A percentile compares a stretch with the other conserved stretches of the same genome.
phyloP scores from a whole-genome alignment of 23 tunicate species.

The Styela clava region DNA sequence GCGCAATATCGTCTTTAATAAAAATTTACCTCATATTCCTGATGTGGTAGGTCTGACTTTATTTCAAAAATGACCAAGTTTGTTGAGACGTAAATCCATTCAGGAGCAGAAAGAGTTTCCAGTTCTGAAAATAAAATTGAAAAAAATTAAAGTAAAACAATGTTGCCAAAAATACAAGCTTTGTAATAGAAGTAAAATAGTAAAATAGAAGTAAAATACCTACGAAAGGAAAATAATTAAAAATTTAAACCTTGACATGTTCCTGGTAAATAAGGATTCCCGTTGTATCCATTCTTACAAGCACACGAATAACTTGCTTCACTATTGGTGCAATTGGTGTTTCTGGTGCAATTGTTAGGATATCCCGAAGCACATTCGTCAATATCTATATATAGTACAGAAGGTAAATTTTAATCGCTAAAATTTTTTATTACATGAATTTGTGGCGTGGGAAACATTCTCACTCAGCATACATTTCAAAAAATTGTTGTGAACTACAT shows the following conservation, averaged over 20 bases:
- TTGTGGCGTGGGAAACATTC: no score
- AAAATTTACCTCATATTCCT: neutral
- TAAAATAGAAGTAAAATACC: no score
- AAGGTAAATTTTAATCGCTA: no score
- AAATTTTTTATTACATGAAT: no score
- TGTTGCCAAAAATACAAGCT: no score
- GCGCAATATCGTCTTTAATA: no score
- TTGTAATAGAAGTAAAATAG: no score
- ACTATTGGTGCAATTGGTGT: slow-evolving; percentile 21
- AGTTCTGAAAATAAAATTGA: neutral
- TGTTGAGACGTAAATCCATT: neutral
- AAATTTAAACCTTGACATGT: neutral
- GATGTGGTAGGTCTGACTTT: neutral
- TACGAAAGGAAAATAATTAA: no score
- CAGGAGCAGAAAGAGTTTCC: neutral
- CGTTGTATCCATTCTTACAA: slow-evolving; percentile 28
- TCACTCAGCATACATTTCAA: no score
- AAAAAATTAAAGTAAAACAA: no score
- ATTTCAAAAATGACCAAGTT: neutral
- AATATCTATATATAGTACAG: no score
- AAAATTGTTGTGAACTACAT: no score
- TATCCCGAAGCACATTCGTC: neutral
- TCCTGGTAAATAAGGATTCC: slow-evolving; percentile 11
- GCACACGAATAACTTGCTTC: slow-evolving; percentile 25
- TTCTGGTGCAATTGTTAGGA: slow-evolving; percentile 4